Evolutionary conservation across 2,888 invertebrate species (phyloP), one percentile per base, ranked within the genome.

Genomic region (Conops quadrifasciatus): DNA sequence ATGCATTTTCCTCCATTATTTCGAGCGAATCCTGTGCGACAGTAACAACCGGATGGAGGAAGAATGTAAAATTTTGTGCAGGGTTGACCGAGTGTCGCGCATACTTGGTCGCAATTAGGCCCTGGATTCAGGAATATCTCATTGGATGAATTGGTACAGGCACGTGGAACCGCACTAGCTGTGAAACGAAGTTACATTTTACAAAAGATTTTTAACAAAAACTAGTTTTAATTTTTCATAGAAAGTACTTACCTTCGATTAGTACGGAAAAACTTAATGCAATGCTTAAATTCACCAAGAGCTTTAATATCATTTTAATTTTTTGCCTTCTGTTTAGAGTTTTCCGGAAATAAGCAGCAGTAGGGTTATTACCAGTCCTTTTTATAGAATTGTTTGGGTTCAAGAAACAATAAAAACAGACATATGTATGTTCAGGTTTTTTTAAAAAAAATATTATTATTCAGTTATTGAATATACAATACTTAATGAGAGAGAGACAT

Each of bases 71-170:
- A n/a, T 53, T 76, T 74, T 3, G 45, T 24, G 49, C 73, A 76
- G 7, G 64, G 67, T 45, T 65, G 66, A 60, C 70, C 58, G 5
- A 76, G 62, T 51, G 65, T 62, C 4, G 7, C 59, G 59, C 76
- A 76, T 1, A 58, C 70, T 9, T 70, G 73, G 59, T 76, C 75
- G 56, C 76, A 76, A 26, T 75, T 74, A 19, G 73, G 75, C 5
- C 76, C 76, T 47, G 74, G 45, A 24, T 66, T 58, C 11, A 67
- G 51, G 70, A 71, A 76, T 13, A 76, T 58, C 70, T 76, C 75
- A 71, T 72, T 76, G 36, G 60, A 19, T n/a, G 60, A 36, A 30
- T 30, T n/a, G 0, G 60, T 36, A 19, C 60, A 60, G 1, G 1
- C n/a, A 5, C 60, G 60, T 2, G 28, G 28, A 2, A 30, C 60